Conservation (phyloP, 1,140 invertebrate genomes). For the Nebria ingens region DNA sequence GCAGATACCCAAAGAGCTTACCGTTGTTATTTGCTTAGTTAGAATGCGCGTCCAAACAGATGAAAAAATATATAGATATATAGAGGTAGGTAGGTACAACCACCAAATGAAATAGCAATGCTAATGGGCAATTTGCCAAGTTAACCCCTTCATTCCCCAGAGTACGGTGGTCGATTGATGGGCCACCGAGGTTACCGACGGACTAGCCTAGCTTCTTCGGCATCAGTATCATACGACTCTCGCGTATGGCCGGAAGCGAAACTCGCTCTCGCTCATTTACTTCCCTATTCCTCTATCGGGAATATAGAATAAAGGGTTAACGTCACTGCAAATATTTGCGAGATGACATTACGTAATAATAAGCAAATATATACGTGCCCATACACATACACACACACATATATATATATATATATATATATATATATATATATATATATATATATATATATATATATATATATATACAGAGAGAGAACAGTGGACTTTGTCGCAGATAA, state of each 20-base stretch:
- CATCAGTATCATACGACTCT: background rate
- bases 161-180: conserved; percentile 1
- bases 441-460: background rate
- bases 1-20: background rate
- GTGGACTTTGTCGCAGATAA: too few species aligned
- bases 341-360: too few species aligned
- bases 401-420: background rate
- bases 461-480: background rate
- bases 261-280: too few species aligned
- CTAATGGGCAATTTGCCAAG: conserved; percentile 9
- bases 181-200: background rate
- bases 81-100: conserved; percentile 9
- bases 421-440: background rate
- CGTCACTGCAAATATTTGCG: too few species aligned
- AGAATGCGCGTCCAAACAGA: background rate
- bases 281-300: too few species aligned
- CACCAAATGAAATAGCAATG: conserved; percentile 8
- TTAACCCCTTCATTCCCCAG: conserved; percentile 4
- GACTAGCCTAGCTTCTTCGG: background rate
- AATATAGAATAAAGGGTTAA: too few species aligned
- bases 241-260: background rate
- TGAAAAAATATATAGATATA: conserved; percentile 9
- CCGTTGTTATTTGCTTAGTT: conserved; percentile 5
- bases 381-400: background rate
- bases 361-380: too few species aligned